Evolutionary conservation across 1,140 invertebrate genomes (phyloP).

Genomic region (Conus ventricosus): DNA sequence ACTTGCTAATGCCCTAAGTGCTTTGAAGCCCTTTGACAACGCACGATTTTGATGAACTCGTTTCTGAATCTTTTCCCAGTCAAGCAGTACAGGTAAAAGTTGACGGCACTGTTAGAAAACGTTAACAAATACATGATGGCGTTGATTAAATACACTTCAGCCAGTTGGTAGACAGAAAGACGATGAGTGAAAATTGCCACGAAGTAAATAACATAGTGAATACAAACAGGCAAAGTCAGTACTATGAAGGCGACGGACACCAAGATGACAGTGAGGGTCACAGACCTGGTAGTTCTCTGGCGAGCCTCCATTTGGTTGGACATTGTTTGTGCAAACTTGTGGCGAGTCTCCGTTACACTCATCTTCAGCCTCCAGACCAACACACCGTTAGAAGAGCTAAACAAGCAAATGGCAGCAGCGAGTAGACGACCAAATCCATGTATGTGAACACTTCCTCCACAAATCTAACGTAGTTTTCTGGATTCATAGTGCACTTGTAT

Average conservation of each 20-base stretch:
- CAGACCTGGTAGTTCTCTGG: background rate
- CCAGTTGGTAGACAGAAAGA: background rate
- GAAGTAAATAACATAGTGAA: background rate
- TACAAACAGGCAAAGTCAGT: background rate
- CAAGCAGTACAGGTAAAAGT: constrained; percentile 2
- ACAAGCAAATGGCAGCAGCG: background rate
- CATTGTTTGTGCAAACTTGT: background rate
- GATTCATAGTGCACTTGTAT: background rate
- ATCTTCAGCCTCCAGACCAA: background rate
- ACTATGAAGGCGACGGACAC: background rate
- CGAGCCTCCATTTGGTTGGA: background rate
- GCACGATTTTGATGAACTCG: background rate
- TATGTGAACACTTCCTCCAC: background rate
- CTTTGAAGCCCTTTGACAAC: background rate
- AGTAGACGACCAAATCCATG: background rate
- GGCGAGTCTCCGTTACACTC: background rate
- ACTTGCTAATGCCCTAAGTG: too few species aligned
- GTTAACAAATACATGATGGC: background rate
- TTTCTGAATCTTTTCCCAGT: background rate
- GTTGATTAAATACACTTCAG: background rate
- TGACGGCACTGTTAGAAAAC: background rate
- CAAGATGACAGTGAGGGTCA: constrained; percentile 1
- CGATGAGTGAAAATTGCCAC: background rate
- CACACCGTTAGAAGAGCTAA: background rate
- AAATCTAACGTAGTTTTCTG: background rate